Percentiles rank a stretch among this genome's conserved stretches.
These are phyloP conservation scores for Microtus oregoni DNA, from an alignment of 2,113 vertebrate genomes.

Conservation along the genomic window DNA sequence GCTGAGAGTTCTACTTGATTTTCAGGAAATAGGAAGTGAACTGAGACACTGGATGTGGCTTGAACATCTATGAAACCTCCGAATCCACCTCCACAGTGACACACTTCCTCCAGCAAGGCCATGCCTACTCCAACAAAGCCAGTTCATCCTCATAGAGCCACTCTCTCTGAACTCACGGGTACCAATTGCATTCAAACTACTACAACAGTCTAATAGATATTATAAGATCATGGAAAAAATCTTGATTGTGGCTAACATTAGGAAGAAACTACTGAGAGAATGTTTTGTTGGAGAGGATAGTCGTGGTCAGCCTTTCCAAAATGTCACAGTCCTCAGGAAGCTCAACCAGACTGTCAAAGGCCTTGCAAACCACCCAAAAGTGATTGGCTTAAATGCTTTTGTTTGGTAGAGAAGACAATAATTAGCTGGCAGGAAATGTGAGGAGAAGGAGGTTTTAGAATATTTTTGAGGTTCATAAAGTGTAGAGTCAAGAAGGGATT, in stretches of 20 bases:
- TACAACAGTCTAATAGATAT: not conserved
- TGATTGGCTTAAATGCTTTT: not conserved
- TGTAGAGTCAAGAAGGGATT: not conserved
- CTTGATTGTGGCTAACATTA: not conserved
- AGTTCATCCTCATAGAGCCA: not conserved
- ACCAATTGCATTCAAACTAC: not conserved
- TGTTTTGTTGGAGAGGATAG: not conserved
- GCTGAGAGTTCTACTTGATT: not conserved
- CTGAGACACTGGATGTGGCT: not conserved
- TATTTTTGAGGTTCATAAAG: not conserved
- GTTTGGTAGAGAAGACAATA: not conserved
- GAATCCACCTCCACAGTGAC: not conserved
- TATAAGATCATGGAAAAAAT: not conserved
- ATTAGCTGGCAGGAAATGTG: not conserved
- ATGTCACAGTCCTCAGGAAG: not conserved
- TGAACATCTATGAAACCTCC: not conserved
- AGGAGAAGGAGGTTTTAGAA: not conserved
- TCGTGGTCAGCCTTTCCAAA: not conserved
- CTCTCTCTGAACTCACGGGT: not conserved
- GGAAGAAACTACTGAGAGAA: not conserved
- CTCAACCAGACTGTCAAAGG: not conserved
- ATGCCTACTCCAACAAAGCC: not conserved
- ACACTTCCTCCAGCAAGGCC: not conserved
- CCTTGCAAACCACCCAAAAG: not conserved
- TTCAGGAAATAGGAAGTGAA: not conserved